Percentiles rank a stretch among this genome's conserved stretches.
Conservation (phyloP, 1,140 invertebrate genomes). For the Steinernema khuongi region DNA sequence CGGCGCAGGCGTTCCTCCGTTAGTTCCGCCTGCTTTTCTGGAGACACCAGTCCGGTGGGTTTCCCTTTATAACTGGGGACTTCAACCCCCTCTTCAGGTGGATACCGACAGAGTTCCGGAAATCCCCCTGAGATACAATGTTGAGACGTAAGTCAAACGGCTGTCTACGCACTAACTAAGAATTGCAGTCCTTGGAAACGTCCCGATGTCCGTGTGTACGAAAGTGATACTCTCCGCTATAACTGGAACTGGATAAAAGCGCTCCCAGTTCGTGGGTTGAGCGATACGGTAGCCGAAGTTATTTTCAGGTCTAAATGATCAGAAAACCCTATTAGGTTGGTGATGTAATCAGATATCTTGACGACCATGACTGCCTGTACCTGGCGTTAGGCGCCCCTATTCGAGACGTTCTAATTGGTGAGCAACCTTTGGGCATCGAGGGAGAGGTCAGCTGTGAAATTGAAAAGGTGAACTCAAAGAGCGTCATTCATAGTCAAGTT, state of each 20-base stretch:
- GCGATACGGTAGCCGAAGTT: not conserved
- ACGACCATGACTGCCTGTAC: not conserved
- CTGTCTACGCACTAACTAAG: not conserved
- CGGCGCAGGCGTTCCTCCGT: not conserved
- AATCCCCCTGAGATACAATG: not conserved
- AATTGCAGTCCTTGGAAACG: not conserved
- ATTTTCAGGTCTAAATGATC: not conserved
- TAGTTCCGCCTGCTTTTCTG: not conserved
- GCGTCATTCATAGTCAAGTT: not conserved
- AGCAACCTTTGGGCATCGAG: not conserved
- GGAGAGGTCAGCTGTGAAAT: not conserved
- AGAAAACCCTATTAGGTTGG: not conserved
- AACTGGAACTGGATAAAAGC: constrained; percentile 9
- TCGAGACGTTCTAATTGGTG: not conserved
- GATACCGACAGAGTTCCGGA: not conserved
- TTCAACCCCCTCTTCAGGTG: no score
- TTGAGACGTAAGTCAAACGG: not conserved
- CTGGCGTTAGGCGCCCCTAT: not conserved
- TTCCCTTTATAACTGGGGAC: no score
- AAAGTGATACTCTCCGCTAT: not conserved
- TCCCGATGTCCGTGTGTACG: not conserved
- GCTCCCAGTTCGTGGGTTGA: not conserved
- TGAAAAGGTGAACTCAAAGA: not conserved
- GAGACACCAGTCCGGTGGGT: no score
- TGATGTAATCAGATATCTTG: not conserved